Conservation (phyloP, 2,113 vertebrate species). For the Acrocephalus kingi region DNA sequence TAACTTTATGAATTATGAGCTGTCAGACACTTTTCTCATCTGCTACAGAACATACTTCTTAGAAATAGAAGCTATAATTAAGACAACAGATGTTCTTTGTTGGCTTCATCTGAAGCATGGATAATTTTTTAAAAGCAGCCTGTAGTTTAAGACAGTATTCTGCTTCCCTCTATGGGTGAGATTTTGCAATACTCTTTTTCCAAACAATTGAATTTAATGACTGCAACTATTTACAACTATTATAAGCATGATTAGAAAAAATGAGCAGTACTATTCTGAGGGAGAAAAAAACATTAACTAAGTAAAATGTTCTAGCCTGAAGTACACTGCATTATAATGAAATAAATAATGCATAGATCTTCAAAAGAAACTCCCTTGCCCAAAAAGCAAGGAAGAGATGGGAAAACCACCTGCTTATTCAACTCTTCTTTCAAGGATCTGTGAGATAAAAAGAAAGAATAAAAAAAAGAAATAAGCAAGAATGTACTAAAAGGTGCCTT, state of each 20-base stretch:
- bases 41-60: constrained; percentile 80
- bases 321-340: neutral
- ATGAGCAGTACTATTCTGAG: neutral
- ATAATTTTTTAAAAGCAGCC: constrained; percentile 37
- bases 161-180: constrained; percentile 64
- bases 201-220: neutral
- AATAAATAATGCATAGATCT: neutral
- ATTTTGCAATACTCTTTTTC: constrained; percentile 2
- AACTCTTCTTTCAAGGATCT: neutral
- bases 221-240: neutral
- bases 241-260: neutral
- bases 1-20: constrained; percentile 79
- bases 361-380: neutral
- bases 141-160: constrained; percentile 41
- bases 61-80: constrained; percentile 84
- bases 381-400: neutral
- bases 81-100: constrained; percentile 80
- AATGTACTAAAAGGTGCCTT: neutral
- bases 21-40: constrained; percentile 76
- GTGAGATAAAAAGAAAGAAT: neutral
- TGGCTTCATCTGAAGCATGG: constrained; percentile 67
- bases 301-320: neutral
- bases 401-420: neutral
- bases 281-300: neutral
- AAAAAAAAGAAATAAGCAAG: neutral